Percentiles rank a stretch among this genome's conserved stretches.
phyloP scores from a whole-genome alignment of 2,888 invertebrate species.

The Eueremaeus valkanovi region DNA sequence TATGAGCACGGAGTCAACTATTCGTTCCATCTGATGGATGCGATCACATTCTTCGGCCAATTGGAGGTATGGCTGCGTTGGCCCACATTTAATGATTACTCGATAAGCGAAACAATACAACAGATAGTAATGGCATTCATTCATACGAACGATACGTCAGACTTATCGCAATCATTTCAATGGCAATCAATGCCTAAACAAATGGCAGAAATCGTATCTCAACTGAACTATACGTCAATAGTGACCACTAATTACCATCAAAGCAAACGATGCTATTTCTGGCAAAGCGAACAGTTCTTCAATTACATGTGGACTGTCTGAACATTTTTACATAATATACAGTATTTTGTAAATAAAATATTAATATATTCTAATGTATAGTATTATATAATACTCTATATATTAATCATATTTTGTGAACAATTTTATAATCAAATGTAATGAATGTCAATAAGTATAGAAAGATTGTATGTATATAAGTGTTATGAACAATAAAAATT shows the following conservation, averaged over 20 bases:
- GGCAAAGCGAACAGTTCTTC: slow-evolving; percentile 30
- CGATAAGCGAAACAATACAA: slow-evolving; percentile 47
- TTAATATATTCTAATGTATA: too few species aligned
- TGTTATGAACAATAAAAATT: too few species aligned
- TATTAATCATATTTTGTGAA: too few species aligned
- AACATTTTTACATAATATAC: too few species aligned
- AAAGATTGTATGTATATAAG: too few species aligned
- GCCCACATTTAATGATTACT: slow-evolving; percentile 46
- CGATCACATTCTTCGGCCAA: slow-evolving; percentile 48
- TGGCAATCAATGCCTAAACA: slow-evolving; percentile 26
- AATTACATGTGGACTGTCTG: slow-evolving; percentile 30
- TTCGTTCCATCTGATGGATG: slow-evolving; percentile 49
- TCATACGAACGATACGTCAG: not conserved
- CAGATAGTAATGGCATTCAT: slow-evolving; percentile 48
- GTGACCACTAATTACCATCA: slow-evolving; percentile 25
- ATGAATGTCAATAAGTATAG: too few species aligned
- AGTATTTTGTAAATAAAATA: too few species aligned
- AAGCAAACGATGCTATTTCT: slow-evolving; percentile 26
- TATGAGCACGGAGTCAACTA: slow-evolving; percentile 22
- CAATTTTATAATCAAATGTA: too few species aligned
- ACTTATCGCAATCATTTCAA: slow-evolving; percentile 16
- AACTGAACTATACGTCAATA: slow-evolving; percentile 28
- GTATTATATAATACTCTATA: too few species aligned
- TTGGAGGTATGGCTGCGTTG: slow-evolving; percentile 45
- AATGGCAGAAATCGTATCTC: slow-evolving; percentile 18